Base-by-base conservation (phyloP, 1,140 invertebrate genomes). In the Polyergus mexicanus region DNA sequence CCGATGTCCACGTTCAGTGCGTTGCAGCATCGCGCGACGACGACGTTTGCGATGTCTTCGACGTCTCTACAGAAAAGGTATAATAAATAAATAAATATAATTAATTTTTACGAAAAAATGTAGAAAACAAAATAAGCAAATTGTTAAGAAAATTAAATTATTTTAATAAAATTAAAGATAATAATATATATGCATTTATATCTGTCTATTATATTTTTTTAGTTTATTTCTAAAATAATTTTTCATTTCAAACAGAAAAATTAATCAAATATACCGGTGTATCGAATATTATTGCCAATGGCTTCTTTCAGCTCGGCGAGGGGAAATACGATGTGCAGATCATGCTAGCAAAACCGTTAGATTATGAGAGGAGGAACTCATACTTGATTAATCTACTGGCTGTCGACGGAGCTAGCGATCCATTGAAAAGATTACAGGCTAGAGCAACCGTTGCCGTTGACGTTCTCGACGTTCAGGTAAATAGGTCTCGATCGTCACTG, bases 321-420 rank as follows among this genome's bases (percentile, higher is more conserved):
- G 97, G 97, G 56, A 96, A 97, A 86, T 98, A 97, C 90, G 96
- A 96, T 54, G 97, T 97, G 0, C 95, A 96, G 11, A 95, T 98
- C 1, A 96, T 95, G 13, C 92, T 98, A 0, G 94, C 95, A 8
- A 95, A 96, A 72, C 94, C 96, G 0, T 91, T 98, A 60, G 97
- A 98, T 92, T 98, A 96, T 90, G 98, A 98, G 91, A 96, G 96
- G 83, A 95, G 97, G 69, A 96, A 97, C 22, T 97, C 97, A 0
- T 98, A 97, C 89, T 95, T 96, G 10, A 95, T 98, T 80, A 96
- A 96, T 58, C 92, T 98, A 0, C 93, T 96, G 77, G 97, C 97
- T 0, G 94, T 94, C 3, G 97, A 98, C 91, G 95, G 95, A 62
- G 95, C 96, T 1, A 94, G 95, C n/a, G 96, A 96, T 65, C 92